These are phyloP conservation scores for Porites australiensis DNA, from an alignment of 64 coral and sea anemone species.

Conservation along the genomic window DNA sequence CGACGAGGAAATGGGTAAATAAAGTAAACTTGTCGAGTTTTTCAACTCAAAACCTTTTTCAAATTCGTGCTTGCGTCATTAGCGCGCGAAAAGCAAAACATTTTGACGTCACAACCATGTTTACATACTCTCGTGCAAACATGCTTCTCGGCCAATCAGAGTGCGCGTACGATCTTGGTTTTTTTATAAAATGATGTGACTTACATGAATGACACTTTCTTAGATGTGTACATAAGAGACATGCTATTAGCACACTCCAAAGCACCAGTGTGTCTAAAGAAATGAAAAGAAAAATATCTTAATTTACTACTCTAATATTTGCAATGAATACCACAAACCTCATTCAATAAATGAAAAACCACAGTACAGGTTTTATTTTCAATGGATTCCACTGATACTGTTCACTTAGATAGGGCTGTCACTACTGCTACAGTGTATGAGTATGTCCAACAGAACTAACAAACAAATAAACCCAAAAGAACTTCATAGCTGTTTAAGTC, in stretches of 20 bases:
- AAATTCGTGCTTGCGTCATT: too few species aligned
- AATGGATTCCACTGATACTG: neutral
- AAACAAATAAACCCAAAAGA: neutral
- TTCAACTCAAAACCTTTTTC: too few species aligned
- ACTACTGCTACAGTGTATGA: neutral
- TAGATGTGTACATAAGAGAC: constrained; percentile 1
- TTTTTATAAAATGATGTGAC: neutral
- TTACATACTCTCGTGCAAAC: too few species aligned
- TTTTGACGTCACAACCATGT: too few species aligned
- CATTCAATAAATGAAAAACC: neutral
- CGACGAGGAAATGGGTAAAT: too few species aligned
- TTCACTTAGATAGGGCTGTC: neutral
- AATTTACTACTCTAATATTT: neutral
- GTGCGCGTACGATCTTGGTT: too few species aligned
- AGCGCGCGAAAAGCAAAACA: too few species aligned
- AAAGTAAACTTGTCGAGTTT: too few species aligned
- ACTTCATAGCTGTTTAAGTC: neutral
- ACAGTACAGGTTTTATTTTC: neutral
- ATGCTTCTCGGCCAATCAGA: too few species aligned
- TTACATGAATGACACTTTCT: neutral
- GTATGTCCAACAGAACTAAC: neutral
- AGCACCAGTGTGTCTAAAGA: neutral
- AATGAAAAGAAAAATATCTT: neutral
- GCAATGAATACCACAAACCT: neutral
- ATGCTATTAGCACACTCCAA: neutral